Base-by-base conservation (phyloP, 2,797 vertebrate genomes). In the Epinephelus malabaricus region DNA sequence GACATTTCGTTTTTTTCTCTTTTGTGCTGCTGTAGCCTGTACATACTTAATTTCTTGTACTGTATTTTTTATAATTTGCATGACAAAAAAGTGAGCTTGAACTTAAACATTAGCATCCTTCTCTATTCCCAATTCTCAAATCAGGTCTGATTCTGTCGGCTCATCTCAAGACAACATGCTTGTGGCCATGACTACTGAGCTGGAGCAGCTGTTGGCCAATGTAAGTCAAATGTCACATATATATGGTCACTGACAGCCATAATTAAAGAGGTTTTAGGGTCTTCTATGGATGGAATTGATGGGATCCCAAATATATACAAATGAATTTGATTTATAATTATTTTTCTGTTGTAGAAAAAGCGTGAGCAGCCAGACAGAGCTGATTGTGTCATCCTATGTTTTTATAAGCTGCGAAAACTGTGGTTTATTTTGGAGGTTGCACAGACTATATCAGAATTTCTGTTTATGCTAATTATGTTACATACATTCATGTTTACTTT, bases 81-180 rank as follows among this genome's bases (percentile, higher is more conserved):
- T 50, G 2, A 23, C 25, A 45, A 6, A 27, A 10, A 50, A 54
- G 46, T 67, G 21, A 64, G 12, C 4, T 6, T 68, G 5, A 75
- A 6, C 6, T 51, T 79, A 2, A 69, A 60, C 19, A 13, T 72
- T 7, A 6, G 0, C 40, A 4, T 60, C 1, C 5, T 40, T 69
- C 71, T 11, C 0, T 2, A 70, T 58, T 61, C 8, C 5, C 27
- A 30, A 5, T 34, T 54, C 27, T 47, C 59, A 47, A 55, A 74
- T 60, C 53, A 99, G 97, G 90, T 97, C 97, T 25, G 98, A 98
- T 80, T 97, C 97, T 74, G 96, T 95, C 84, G 96, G 96, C 79
- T 97, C 96, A 7, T 96, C 95, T 86, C 97, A 98, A 82, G 97
- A 98, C 94, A 96, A 95, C 79, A 96, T 98, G 97, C 96, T 99